Base-by-base conservation (phyloP, 1,140 invertebrate species). In the Hylaeus volcanicus region DNA sequence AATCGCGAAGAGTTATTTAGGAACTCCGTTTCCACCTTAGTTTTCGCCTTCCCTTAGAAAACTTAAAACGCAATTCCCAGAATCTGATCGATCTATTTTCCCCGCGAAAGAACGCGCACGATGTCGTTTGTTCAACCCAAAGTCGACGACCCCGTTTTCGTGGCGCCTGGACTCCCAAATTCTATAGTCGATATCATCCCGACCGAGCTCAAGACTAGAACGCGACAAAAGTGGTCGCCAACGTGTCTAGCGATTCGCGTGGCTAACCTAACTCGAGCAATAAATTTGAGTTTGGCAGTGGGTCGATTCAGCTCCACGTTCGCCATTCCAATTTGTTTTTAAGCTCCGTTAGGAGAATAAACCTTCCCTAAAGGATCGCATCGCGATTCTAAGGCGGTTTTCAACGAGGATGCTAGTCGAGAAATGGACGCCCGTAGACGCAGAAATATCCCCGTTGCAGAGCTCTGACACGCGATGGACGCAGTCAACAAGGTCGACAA, bases 401-500 rank as follows among this genome's bases (percentile, higher is more conserved):
- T 64, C 63, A 26, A 37, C 9, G 56, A 37, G 37, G 41, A 11
- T 45, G 51, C 2, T 45, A 14, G 45, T 63, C 78, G 61, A 81
- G 56, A 71, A 82, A 78, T 82, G 61, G 45, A 55, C 65, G 65
- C 37, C 8, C 65, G 68, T 65, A 37, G 3, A n/a, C 58, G n/a
- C 43, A 45, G 48, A 43, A 53, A 81, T 63, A 55, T 48, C 68
- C 14, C 45, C 64, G 41, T 65, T 12, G 9, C 26, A 71, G 75
- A 41, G 37, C 53, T 48, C 60, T 41, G 72, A 71, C 58, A 6
- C 41, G 39, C 48, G 55, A 80, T 43, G 41, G 65, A 64, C 39
- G 65, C 64, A 12, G 15, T n/a, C 43, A 39, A 26, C 69, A 69
- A 84, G 65, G 65, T 84, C 76, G 66, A 72, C 70, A 70, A 84